phyloP scores from a whole-genome alignment of 2,797 vertebrate genomes.

The Acropternis orthonyx region DNA sequence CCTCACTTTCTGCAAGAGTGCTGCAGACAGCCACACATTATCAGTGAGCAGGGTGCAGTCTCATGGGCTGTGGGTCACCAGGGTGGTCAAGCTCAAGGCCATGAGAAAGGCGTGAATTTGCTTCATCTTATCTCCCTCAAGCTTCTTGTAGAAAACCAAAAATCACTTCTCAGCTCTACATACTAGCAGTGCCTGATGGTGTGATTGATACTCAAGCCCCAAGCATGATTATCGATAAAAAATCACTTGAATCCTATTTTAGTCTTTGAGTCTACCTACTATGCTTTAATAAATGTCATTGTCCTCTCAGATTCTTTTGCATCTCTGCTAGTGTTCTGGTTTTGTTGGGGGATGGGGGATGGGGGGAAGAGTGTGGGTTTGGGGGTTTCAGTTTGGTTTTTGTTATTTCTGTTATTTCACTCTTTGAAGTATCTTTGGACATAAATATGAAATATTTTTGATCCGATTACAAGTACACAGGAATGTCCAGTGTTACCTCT shows the following conservation, averaged over 20 bases:
- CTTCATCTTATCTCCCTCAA: background rate
- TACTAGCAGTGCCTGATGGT: background rate
- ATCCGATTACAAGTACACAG: background rate
- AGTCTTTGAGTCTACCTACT: too few species aligned
- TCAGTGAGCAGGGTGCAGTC: background rate
- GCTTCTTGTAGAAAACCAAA: background rate
- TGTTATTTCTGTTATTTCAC: background rate
- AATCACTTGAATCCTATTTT: background rate
- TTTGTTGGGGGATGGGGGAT: background rate
- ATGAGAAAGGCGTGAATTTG: background rate
- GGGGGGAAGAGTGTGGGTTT: background rate
- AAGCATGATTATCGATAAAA: background rate
- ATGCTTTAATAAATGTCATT: background rate
- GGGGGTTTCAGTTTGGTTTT: accelerated
- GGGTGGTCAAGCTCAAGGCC: background rate
- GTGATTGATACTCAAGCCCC: background rate
- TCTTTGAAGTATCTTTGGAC: background rate
- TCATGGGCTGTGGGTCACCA: background rate
- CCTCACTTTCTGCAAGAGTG: background rate
- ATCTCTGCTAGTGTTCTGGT: background rate
- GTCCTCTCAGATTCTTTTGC: background rate
- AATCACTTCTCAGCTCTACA: background rate
- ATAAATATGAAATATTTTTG: conserved; percentile 25
- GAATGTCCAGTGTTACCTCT: background rate
- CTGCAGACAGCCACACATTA: background rate